Conservation (phyloP, 2,113 vertebrate species). For the Thalassoma bifasciatum region DNA sequence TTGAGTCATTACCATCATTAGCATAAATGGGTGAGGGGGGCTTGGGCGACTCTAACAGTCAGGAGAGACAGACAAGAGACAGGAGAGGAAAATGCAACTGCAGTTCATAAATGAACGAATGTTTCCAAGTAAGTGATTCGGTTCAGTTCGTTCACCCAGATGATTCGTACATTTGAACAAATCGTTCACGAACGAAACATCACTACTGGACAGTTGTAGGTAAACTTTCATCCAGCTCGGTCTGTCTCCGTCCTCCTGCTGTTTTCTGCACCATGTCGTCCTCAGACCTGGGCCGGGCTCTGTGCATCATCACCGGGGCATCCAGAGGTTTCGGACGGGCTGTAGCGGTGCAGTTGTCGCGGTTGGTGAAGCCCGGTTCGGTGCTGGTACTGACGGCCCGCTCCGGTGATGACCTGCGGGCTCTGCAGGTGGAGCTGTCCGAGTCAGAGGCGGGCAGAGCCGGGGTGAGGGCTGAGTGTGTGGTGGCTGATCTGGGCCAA, state of each 20-base stretch:
- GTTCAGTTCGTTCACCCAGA: no score
- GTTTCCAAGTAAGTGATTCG: no score
- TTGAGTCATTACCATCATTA: no score
- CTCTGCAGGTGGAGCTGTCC: conserved; percentile 78
- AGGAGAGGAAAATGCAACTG: no score
- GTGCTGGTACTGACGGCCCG: conserved; percentile 85
- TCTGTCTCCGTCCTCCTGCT: neutral
- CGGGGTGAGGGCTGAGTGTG: conserved; percentile 61
- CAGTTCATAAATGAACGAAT: no score
- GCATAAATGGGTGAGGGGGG: no score
- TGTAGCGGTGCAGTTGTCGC: conserved; percentile 78
- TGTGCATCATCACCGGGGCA: conserved; percentile 89
- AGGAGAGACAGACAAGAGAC: no score
- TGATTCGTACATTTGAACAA: no score
- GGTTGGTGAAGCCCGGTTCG: conserved; percentile 79
- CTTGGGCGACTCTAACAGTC: no score
- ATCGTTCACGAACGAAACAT: neutral
- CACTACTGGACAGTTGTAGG: neutral
- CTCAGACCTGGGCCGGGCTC: conserved; percentile 63
- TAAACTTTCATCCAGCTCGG: accelerated
- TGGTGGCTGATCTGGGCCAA: conserved; percentile 82
- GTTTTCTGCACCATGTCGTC: conserved; percentile 43
- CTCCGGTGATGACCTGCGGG: conserved; percentile 72
- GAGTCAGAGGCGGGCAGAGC: conserved; percentile 12
- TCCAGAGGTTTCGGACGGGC: conserved; percentile 88